Evolutionary conservation across 2,888 invertebrate genomes (phyloP).

Genomic region (Sminthurinus aureus): DNA sequence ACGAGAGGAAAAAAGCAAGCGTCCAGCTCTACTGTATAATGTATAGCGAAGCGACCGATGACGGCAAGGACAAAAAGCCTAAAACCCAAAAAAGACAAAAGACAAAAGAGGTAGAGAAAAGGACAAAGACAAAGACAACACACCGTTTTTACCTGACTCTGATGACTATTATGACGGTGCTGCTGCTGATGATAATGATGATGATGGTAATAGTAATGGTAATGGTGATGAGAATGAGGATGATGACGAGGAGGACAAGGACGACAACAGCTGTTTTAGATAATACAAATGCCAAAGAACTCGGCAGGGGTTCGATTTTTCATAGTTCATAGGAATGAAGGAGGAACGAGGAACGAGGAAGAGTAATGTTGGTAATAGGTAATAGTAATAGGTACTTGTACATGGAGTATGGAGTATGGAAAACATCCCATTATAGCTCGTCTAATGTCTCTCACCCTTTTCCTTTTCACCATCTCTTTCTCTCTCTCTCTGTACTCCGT

Average conservation of each 20-base stretch:
- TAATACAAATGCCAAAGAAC: constrained; percentile 6
- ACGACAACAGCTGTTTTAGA: constrained; percentile 9
- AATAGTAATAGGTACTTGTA: no score
- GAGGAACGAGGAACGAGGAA: no score
- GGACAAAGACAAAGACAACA: not conserved
- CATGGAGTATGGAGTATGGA: no score
- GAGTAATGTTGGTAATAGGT: no score
- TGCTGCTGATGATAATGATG: not conserved
- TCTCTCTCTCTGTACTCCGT: not conserved
- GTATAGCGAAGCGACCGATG: not conserved
- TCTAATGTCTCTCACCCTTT: not conserved
- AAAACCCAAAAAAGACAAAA: not conserved
- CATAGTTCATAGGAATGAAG: not conserved
- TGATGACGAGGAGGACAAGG: not conserved
- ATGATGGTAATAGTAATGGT: not conserved
- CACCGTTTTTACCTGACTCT: constrained; percentile 5
- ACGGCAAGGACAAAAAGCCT: not conserved
- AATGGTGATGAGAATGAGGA: not conserved
- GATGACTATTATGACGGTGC: not conserved
- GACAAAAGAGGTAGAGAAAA: not conserved
- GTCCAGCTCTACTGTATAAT: not conserved
- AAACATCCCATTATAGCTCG: no score
- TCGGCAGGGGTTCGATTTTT: not conserved
- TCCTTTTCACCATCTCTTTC: not conserved
- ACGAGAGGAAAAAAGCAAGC: not conserved